A percentile compares a stretch with the other conserved stretches of the same genome.
These are phyloP conservation scores for Coreoperca whiteheadi DNA, from an alignment of 2,113 vertebrate species.

Conservation along the genomic window DNA sequence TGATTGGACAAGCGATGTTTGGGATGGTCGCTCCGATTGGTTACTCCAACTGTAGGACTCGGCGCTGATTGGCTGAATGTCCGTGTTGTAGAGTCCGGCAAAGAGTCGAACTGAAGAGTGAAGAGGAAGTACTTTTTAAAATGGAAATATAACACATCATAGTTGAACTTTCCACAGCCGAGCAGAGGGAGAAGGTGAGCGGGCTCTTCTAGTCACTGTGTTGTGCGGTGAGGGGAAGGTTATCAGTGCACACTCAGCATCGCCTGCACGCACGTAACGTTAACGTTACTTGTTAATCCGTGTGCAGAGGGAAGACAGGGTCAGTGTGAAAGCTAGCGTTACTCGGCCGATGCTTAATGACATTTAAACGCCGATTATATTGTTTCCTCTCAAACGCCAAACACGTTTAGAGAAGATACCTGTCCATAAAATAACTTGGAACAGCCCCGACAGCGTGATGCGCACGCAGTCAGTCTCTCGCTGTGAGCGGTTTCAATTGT, in stretches of 20 bases:
- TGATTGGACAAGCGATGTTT: constrained; percentile 48
- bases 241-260: constrained; percentile 24
- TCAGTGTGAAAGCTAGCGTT: constrained; percentile 5
- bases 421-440: background rate
- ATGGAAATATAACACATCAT: constrained; percentile 41
- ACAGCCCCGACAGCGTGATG: background rate
- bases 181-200: constrained; percentile 61
- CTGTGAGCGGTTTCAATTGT: constrained; percentile 32
- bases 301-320: background rate
- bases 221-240: background rate
- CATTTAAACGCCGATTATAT: background rate
- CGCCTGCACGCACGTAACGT: constrained; percentile 1
- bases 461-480: background rate
- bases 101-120: constrained; percentile 71
- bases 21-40: constrained; percentile 41
- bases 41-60: accelerated
- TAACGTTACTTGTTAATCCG: constrained; percentile 62
- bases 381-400: background rate
- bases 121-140: constrained; percentile 76
- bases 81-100: constrained; percentile 66
- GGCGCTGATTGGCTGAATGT: constrained; percentile 63
- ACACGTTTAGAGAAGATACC: accelerated
- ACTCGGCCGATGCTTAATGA: background rate
- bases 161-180: background rate
- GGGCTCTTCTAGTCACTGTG: background rate